Percentiles rank a stretch among this genome's conserved stretches.
These are phyloP conservation scores for Lerema accius DNA, from an alignment of 1,140 invertebrate species.

Conservation along the genomic window DNA sequence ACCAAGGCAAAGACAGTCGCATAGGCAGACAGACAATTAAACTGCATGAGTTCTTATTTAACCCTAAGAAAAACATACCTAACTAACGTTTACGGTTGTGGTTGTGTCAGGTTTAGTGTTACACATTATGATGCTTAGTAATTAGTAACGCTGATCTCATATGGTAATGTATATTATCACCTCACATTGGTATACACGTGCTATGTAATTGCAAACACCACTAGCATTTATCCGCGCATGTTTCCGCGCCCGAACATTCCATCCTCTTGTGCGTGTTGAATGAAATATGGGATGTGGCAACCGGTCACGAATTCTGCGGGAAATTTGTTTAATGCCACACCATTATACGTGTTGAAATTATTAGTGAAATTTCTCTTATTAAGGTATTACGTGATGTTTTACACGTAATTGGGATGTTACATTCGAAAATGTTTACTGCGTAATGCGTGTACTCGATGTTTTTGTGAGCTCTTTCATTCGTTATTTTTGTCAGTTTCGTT, in stretches of 20 bases:
- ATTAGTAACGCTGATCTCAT: no score
- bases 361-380: constrained; percentile 33
- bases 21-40: no score
- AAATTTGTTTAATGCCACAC: constrained; percentile 33
- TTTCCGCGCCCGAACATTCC: constrained; percentile 43
- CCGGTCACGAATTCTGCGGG: constrained; percentile 32
- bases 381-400: constrained; percentile 35
- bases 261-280: constrained; percentile 42
- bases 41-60: no score
- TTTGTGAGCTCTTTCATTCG: neutral
- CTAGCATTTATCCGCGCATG: constrained; percentile 18
- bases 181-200: neutral
- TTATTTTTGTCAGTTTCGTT: neutral
- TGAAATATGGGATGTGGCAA: constrained; percentile 46
- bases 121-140: no score
- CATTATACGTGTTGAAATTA: constrained; percentile 34
- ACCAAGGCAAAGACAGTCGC: no score
- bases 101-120: no score
- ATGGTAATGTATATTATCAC: neutral
- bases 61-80: no score
- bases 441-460: neutral
- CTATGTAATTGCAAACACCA: constrained; percentile 19
- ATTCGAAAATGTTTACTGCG: constrained; percentile 10
- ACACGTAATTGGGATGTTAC: constrained; percentile 28
- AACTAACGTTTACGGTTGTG: no score